Base-by-base conservation (phyloP, 1,140 invertebrate genomes). In the Diorhabda sublineata region DNA sequence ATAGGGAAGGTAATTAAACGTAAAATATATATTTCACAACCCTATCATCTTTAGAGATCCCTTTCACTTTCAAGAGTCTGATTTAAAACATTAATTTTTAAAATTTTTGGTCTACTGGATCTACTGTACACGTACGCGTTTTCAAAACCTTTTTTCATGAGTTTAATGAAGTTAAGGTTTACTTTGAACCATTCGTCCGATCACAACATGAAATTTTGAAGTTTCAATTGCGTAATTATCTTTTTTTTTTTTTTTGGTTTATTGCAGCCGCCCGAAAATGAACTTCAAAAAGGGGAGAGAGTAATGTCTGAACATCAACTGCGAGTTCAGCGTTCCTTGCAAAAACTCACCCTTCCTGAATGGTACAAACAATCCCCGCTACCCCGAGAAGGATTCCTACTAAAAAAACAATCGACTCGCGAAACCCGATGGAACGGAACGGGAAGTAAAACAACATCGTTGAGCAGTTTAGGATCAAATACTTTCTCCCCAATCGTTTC, bases 321-420 rank as follows among this genome's bases (percentile, higher is more conserved):
- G 66, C 87, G 96, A 65, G 92, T 98, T 64, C 93, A 96, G 80
- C 89, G 94, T 72, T 97, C 94, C 41, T 82, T 98, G 71, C 93
- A 96, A 81, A 92, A 94, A 75, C 88, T 98, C 66, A 95, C 96
- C 83, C 90, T 97, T 52, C 96, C 96, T 58, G 94, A 97, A 78
- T 98, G 96, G 96, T 95, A 93, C 85, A 94, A 92, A 82, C 92
- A 93, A 80, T 91, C 90, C 26, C 85, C 88, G 68, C 85, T 88
- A 11, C 87, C 89, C n/a, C 84, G 87, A 45, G 87, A 88, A 78
- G 87, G 87, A 64, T 90, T 89, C 80, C 83, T 89, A 5, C 82
- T 86, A 45, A 80, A 78, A 59, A 79, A 78, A 58, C 73, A 76
- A 9, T 64, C 67, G 8, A 58, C 52, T 5, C 68, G 70, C 2